Base-by-base conservation (phyloP, 1,140 invertebrate species). In the Saccostrea glomerata region DNA sequence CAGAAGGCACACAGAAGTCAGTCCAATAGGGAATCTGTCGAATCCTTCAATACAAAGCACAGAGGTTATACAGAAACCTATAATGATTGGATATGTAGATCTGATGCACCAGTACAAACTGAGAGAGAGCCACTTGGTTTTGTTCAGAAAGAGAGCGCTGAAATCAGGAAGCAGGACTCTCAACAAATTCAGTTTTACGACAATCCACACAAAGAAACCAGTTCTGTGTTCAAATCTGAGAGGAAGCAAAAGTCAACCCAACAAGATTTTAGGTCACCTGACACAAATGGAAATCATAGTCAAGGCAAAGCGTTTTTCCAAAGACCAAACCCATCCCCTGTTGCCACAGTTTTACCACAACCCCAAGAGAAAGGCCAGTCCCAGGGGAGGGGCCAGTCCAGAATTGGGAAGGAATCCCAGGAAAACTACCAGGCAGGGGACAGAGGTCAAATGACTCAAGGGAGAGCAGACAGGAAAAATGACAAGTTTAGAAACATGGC, bases 261-360 rank as follows among this genome's bases (percentile, higher is more conserved):
- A 77, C 25, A 30, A 0, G 30, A 77, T 30, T 77, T 77, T 30
- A 30, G 36, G 70, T 77, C 70, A 2, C 70, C 70, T 15, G 30
- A 30, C 13, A 17, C 23, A 9, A 30, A 30, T 13, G 30, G 25
- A 30, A 12, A 77, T 15, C 25, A 25, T 13, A 25, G 15, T 15
- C 70, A 77, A 3, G 3, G 23, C 70, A 77, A 77, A 30, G 30
- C 70, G 11, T 85, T 87, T n/a, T 89, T 89, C 13, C 58, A 56
- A 40, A 89, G 56, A 83, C 23, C 86, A 13, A 89, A 89, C n/a
- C 89, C 89, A 20, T 89, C 89, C 25, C 89, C 89, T 63, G 86
- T 89, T 13, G 89, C 86, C 36, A 77, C 89, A 60, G 86, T 89
- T 6, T 23, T 84, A 56, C 89, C 89, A 55, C 89, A 89, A 25